Percentiles rank a stretch among this genome's conserved stretches.
These are phyloP conservation scores for Platorchestia sp. DNA, from an alignment of 1,140 invertebrate genomes.

Conservation along the genomic window DNA sequence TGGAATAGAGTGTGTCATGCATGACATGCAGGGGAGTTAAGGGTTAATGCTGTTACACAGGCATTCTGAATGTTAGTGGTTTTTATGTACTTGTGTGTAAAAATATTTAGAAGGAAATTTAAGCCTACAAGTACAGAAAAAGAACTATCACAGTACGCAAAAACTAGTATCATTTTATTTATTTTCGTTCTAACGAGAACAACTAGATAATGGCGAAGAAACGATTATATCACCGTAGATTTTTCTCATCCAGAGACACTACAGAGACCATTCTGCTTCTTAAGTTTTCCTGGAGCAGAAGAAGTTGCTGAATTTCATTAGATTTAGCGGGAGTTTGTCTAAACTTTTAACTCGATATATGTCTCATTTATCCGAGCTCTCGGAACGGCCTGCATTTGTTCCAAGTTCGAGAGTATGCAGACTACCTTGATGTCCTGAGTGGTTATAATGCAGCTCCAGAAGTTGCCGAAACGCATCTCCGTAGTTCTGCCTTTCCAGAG, in stretches of 20 bases:
- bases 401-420: neutral
- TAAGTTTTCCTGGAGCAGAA: neutral
- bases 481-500: neutral
- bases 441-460: neutral
- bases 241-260: neutral
- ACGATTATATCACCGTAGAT: neutral
- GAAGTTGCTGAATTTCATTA: neutral
- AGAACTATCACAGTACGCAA: neutral
- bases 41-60: too few relatives aligned
- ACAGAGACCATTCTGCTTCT: neutral
- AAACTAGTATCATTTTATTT: neutral
- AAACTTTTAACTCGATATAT: neutral
- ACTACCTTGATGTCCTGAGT: neutral
- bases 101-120: neutral
- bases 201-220: neutral
- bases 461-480: neutral
- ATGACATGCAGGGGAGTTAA: too few relatives aligned
- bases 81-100: too few relatives aligned
- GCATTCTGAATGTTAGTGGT: too few relatives aligned
- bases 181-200: neutral
- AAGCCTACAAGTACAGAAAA: neutral
- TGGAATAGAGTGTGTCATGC: too few relatives aligned
- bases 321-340: neutral
- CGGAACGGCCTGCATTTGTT: neutral
- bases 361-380: neutral